phyloP scores from a whole-genome alignment of 2,797 vertebrate species.

The Centroberyx gerrardi region DNA sequence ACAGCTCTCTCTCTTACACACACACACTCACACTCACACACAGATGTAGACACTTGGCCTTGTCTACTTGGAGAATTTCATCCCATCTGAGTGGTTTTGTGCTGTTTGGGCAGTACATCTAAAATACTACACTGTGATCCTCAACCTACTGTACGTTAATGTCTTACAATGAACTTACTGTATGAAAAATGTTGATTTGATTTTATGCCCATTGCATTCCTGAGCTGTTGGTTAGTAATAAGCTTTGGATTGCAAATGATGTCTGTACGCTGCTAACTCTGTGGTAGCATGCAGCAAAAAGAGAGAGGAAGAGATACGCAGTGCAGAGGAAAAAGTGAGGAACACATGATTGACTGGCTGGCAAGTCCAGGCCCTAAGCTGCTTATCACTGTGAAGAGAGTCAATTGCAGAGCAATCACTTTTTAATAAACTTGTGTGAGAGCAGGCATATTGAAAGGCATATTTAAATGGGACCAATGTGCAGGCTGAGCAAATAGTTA shows the following conservation, averaged over 20 bases:
- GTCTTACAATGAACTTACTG: constrained; percentile 6
- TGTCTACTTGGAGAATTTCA: constrained; percentile 21
- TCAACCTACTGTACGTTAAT: neutral
- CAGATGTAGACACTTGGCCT: constrained; percentile 17
- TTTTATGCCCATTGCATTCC: constrained; percentile 15
- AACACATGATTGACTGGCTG: constrained; percentile 73
- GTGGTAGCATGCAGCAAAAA: constrained; percentile 43
- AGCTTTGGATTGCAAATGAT: constrained; percentile 36
- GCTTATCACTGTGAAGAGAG: constrained; percentile 76
- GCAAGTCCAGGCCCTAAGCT: constrained; percentile 71
- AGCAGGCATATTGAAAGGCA: constrained; percentile 68
- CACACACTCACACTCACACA: neutral
- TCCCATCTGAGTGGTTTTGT: neutral
- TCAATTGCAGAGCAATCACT: constrained; percentile 77
- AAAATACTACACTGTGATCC: constrained; percentile 12
- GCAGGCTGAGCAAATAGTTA: constrained; percentile 56
- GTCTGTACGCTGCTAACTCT: constrained; percentile 17
- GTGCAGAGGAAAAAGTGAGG: constrained; percentile 46
- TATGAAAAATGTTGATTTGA: constrained; percentile 33
- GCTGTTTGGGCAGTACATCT: neutral
- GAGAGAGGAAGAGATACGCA: constrained; percentile 46
- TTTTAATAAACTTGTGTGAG: constrained; percentile 79
- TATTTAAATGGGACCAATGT: constrained; percentile 66
- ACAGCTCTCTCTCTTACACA: constrained; percentile 12
- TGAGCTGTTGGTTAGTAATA: constrained; percentile 40